A percentile compares a stretch with the other conserved stretches of the same genome.
phyloP scores from a whole-genome alignment of 2,797 vertebrate genomes.

The Moxostoma hubbsi region DNA sequence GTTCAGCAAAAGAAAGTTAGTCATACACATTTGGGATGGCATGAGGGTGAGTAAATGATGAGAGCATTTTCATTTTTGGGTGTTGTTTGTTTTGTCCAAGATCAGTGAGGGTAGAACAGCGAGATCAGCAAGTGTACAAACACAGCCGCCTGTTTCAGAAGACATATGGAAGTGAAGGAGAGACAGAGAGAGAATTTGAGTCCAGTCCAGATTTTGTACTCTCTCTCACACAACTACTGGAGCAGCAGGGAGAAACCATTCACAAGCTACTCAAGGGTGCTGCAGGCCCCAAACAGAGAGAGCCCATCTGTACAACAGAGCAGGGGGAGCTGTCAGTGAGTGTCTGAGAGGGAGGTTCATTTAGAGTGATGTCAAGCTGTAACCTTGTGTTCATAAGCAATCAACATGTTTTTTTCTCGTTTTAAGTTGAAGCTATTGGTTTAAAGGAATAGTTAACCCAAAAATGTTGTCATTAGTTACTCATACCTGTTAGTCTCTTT shows the following conservation, averaged over 20 bases:
- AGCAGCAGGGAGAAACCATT: constrained; percentile 73
- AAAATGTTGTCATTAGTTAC: no score
- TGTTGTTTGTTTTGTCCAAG: constrained; percentile 40
- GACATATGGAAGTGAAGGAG: constrained; percentile 79
- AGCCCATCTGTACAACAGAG: constrained; percentile 31
- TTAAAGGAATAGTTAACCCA: background rate
- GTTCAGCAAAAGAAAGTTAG: no score
- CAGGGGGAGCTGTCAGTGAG: constrained; percentile 54
- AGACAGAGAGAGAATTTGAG: constrained; percentile 79
- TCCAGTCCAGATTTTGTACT: constrained; percentile 77
- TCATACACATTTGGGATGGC: no score
- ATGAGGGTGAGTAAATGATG: no score
- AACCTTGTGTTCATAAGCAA: background rate
- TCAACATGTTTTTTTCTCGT: no score
- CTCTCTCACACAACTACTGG: constrained; percentile 49
- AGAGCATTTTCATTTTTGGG: no score
- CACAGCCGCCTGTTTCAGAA: constrained; percentile 37
- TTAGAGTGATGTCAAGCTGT: background rate
- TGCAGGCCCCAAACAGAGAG: constrained; percentile 66
- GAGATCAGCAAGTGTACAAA: background rate
- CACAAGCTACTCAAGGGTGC: constrained; percentile 66
- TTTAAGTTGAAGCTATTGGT: background rate
- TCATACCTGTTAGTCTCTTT: background rate
- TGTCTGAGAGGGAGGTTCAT: constrained; percentile 29
- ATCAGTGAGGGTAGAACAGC: constrained; percentile 23